These are phyloP conservation scores for Atta colombica DNA, from an alignment of 1,140 invertebrate genomes.

Conservation along the genomic window DNA sequence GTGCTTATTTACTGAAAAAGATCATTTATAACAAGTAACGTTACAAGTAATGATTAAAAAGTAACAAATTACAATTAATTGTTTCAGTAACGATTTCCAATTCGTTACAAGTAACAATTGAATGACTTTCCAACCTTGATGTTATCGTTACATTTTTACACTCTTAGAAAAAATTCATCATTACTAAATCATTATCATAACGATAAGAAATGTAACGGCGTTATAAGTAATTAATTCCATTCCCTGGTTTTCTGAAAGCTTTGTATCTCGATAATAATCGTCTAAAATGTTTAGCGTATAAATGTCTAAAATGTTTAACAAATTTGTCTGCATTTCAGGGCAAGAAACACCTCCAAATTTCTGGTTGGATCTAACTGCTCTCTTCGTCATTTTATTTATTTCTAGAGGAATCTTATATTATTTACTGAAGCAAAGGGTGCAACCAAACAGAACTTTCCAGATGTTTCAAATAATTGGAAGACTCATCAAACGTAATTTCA, in stretches of 20 bases:
- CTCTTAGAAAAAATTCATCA: no score
- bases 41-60: no score
- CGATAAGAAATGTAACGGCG: no score
- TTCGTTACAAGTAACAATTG: no score
- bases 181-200: no score
- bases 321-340: constrained; percentile 81
- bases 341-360: constrained; percentile 87
- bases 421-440: constrained; percentile 89
- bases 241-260: background rate
- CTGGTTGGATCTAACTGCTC: constrained; percentile 88
- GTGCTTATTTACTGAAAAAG: no score
- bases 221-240: no score
- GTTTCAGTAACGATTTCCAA: no score
- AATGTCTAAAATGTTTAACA: background rate
- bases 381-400: constrained; percentile 87
- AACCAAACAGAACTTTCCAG: constrained; percentile 90
- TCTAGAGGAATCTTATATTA: constrained; percentile 89
- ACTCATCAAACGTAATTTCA: constrained; percentile 88
- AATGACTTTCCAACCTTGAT: no score
- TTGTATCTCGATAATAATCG: background rate
- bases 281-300: background rate
- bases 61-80: no score
- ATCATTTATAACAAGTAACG: no score
- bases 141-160: no score
- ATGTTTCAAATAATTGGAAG: constrained; percentile 88